Conservation (phyloP, 2,113 vertebrate species). For the Melanerpes formicivorus region DNA sequence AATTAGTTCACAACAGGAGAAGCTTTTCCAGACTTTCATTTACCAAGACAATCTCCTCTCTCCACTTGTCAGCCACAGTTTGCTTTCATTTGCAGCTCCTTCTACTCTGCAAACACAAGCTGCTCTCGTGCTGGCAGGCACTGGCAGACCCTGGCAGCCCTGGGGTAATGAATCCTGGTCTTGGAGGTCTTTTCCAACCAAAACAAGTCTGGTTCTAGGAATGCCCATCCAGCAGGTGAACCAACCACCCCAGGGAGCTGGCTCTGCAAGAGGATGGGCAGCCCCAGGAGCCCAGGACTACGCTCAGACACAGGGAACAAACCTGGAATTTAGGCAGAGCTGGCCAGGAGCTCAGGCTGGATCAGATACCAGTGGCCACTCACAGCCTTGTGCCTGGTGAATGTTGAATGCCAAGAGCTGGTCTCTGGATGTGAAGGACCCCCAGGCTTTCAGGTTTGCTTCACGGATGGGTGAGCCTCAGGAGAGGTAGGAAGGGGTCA, state of each 20-base stretch:
- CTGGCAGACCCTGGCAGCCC: not conserved
- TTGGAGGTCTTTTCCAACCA: no score
- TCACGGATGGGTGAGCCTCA: not conserved
- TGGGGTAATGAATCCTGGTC: constrained; percentile 8
- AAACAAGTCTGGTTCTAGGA: not conserved
- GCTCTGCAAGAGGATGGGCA: not conserved
- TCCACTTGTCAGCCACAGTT: not conserved
- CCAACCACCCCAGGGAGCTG: not conserved
- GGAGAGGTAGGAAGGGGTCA: not conserved
- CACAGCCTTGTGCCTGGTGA: not conserved
- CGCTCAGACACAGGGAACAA: not conserved
- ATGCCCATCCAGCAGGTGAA: not conserved
- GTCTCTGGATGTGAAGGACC: rapidly evolving
- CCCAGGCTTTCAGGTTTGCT: not conserved
- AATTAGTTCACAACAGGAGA: not conserved
- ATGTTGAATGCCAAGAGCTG: not conserved
- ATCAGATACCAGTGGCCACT: not conserved
- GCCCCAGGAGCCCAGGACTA: not conserved
- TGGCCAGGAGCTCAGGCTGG: not conserved
- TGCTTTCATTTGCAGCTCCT: constrained; percentile 27
- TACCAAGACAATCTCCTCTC: not conserved
- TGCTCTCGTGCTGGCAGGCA: constrained; percentile 1
- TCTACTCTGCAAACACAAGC: not conserved
- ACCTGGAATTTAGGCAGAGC: not conserved
- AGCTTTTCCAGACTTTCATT: not conserved